Percentiles rank a stretch among this genome's conserved stretches.
Evolutionary conservation across 2,797 vertebrate genomes (phyloP).

Genomic region (Fistularia tabacaria): DNA sequence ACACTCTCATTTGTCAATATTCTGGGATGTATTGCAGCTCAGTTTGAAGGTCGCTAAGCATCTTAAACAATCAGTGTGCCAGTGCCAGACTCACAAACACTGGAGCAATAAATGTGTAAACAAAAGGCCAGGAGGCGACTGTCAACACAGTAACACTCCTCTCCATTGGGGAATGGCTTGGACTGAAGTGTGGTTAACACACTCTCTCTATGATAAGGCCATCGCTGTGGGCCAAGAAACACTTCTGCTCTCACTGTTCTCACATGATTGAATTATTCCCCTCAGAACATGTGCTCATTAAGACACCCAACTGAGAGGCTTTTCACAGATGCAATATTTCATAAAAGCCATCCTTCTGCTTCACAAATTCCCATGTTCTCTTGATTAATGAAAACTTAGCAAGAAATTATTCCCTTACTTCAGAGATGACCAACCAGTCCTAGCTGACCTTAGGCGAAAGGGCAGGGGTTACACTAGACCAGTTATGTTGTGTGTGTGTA

Average conservation of each 20-base stretch:
- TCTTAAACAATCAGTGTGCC: slow-evolving; percentile 6
- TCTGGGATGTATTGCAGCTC: slow-evolving; percentile 9
- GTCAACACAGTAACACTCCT: slow-evolving; percentile 32
- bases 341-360: not conserved
- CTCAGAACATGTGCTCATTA: slow-evolving; percentile 1
- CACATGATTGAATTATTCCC: slow-evolving; percentile 22
- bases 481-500: too few relatives aligned
- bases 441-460: too few relatives aligned
- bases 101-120: slow-evolving; percentile 34
- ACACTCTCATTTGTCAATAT: slow-evolving; percentile 3
- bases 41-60: slow-evolving; percentile 16
- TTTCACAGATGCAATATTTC: not conserved
- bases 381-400: too few relatives aligned
- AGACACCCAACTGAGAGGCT: not conserved
- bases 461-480: too few relatives aligned
- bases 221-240: slow-evolving; percentile 9
- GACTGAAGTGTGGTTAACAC: slow-evolving; percentile 6
- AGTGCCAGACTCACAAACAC: slow-evolving; percentile 29
- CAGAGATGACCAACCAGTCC: too few relatives aligned
- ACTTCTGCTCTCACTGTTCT: slow-evolving; percentile 18
- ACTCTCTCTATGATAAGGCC: slow-evolving; percentile 29
- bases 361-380: too few relatives aligned
- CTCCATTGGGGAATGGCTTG: slow-evolving; percentile 2
- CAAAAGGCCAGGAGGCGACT: slow-evolving; percentile 33
- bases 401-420: too few relatives aligned